A percentile compares a stretch with the other conserved stretches of the same genome.
Conservation (phyloP, 2,113 vertebrate genomes). For the Hyperopisus bebe region DNA sequence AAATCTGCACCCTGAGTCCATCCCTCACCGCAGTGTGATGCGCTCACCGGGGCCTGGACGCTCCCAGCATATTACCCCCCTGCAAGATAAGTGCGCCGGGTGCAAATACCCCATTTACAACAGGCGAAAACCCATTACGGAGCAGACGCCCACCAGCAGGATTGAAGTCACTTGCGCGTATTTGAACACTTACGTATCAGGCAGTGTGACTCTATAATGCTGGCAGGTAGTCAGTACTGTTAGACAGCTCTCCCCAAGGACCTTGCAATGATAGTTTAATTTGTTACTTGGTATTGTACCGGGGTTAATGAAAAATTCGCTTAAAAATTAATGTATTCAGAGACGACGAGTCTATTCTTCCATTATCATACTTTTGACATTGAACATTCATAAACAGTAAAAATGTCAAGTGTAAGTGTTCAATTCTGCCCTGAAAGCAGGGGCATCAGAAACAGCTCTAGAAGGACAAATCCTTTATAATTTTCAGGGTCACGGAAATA, state of each 20-base stretch:
- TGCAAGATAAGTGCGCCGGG: conserved; percentile 28
- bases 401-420: not conserved
- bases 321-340: not conserved
- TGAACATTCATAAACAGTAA: not conserved
- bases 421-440: not conserved
- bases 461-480: not conserved
- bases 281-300: not conserved
- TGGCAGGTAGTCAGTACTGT: not conserved
- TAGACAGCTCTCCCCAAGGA: not conserved
- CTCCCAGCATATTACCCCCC: conserved; percentile 40
- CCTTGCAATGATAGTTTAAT: not conserved
- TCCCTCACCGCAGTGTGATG: conserved; percentile 36
- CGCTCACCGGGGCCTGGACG: conserved; percentile 32
- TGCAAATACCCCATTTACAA: conserved; percentile 45
- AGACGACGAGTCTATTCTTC: not conserved
- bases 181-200: not conserved
- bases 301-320: not conserved
- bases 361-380: not conserved
- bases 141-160: not conserved
- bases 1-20: conserved; percentile 42
- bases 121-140: conserved; percentile 42
- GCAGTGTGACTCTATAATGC: not conserved
- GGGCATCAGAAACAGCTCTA: not conserved
- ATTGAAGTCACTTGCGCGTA: not conserved
- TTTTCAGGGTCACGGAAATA: not conserved